Evolutionary conservation across 2,113 vertebrate genomes (phyloP).

Genomic region (Vulpes lagopus): DNA sequence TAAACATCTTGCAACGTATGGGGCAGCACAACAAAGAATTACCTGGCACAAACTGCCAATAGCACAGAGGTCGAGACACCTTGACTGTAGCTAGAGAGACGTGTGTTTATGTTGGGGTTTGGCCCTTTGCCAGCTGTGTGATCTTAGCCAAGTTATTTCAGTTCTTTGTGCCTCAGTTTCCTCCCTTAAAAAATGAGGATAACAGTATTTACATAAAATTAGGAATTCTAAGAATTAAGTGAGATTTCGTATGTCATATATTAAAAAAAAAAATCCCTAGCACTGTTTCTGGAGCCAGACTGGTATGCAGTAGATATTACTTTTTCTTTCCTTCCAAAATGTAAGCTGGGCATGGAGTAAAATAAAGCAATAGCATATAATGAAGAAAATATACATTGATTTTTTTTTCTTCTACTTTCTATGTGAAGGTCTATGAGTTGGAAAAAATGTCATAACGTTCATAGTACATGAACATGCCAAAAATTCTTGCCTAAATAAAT

Average conservation of each 20-base stretch:
- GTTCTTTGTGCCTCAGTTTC: not conserved
- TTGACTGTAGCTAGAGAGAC: not conserved
- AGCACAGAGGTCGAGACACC: not conserved
- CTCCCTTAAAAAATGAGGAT: not conserved
- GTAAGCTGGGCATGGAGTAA: not conserved
- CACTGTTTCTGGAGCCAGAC: not conserved
- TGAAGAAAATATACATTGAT: not conserved
- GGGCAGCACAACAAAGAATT: not conserved
- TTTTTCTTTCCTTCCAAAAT: not conserved
- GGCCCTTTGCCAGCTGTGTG: not conserved
- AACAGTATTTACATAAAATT: not conserved
- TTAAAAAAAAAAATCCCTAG: not conserved
- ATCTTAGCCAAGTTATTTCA: not conserved
- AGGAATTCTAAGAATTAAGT: not conserved
- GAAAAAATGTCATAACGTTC: not conserved
- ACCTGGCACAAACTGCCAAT: accelerated
- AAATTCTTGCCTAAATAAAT: not conserved
- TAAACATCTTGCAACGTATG: not conserved
- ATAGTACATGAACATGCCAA: not conserved
- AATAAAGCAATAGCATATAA: conserved; percentile 20
- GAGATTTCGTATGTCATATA: not conserved
- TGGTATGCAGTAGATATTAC: not conserved
- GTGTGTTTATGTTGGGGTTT: not conserved
- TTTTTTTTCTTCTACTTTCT: not conserved
- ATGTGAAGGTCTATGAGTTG: not conserved